Conservation (phyloP, 2,888 invertebrate species). For the Pinctada fucata region DNA sequence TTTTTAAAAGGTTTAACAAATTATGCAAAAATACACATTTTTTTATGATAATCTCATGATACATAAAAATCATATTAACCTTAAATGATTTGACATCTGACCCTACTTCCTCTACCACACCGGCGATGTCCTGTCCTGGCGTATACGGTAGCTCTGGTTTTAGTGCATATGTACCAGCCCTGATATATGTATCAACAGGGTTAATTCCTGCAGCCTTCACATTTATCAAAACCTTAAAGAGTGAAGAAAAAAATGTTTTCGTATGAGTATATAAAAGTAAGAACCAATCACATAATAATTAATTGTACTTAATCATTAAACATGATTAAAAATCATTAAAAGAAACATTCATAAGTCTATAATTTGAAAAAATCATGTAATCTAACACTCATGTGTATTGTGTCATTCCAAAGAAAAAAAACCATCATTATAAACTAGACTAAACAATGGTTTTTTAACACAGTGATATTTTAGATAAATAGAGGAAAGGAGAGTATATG, state of each 20-base stretch:
- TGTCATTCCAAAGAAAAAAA: no score
- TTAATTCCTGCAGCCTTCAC: conserved; percentile 80
- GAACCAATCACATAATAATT: no score
- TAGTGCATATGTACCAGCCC: conserved; percentile 75
- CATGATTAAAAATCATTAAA: no score
- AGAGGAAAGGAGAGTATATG: no score
- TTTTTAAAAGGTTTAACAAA: background rate
- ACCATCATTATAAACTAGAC: no score
- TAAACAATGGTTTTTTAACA: no score
- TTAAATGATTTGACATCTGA: conserved; percentile 76
- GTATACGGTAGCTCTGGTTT: conserved; percentile 79
- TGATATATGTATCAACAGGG: conserved; percentile 81
- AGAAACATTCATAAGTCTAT: no score
- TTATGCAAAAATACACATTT: no score
- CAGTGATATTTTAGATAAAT: no score
- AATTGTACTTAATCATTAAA: no score
- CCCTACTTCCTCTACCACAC: conserved; percentile 78
- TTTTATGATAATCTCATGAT: background rate
- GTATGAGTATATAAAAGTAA: background rate
- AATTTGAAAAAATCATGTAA: no score
- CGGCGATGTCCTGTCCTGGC: conserved; percentile 80
- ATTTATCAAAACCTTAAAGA: conserved; percentile 78
- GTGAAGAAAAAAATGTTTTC: background rate
- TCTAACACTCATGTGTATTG: no score
- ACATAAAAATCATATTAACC: conserved; percentile 61